phyloP scores from a whole-genome alignment of 2,888 invertebrate genomes.

The Agonopterix subpropinquella region DNA sequence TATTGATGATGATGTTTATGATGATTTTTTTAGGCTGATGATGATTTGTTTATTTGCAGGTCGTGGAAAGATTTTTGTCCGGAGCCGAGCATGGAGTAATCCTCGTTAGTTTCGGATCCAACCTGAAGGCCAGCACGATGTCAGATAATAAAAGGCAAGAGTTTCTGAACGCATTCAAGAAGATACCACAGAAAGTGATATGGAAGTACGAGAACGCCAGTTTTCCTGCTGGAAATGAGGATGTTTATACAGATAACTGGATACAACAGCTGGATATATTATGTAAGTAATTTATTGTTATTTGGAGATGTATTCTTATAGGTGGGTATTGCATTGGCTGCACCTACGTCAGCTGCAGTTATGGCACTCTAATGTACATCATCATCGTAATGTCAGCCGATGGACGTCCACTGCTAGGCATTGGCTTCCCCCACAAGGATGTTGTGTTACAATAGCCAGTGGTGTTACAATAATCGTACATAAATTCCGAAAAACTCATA shows the following conservation, averaged over 20 bases:
- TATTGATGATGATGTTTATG: too few species aligned
- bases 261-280: conserved; percentile 81
- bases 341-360: too few species aligned
- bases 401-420: too few species aligned
- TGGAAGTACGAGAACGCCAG: conserved; percentile 84
- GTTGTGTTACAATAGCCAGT: too few species aligned
- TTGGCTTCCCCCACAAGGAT: too few species aligned
- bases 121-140: conserved; percentile 79
- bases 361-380: too few species aligned
- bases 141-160: conserved; percentile 69
- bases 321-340: too few species aligned
- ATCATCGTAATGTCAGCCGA: too few species aligned
- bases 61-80: conserved; percentile 76
- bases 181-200: conserved; percentile 79
- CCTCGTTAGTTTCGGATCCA: conserved; percentile 85
- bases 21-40: too few species aligned
- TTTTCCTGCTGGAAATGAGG: conserved; percentile 70
- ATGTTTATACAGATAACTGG: conserved; percentile 78
- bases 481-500: too few species aligned
- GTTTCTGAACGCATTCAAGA: conserved; percentile 76
- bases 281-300: conserved; percentile 62
- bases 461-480: too few species aligned
- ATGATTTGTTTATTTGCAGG: conserved; percentile 39
- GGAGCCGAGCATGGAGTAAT: conserved; percentile 78
- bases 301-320: background rate